Percentiles rank a stretch among this genome's conserved stretches.
Evolutionary conservation across 2,888 invertebrate genomes (phyloP).

Genomic region (Cephus runcator): DNA sequence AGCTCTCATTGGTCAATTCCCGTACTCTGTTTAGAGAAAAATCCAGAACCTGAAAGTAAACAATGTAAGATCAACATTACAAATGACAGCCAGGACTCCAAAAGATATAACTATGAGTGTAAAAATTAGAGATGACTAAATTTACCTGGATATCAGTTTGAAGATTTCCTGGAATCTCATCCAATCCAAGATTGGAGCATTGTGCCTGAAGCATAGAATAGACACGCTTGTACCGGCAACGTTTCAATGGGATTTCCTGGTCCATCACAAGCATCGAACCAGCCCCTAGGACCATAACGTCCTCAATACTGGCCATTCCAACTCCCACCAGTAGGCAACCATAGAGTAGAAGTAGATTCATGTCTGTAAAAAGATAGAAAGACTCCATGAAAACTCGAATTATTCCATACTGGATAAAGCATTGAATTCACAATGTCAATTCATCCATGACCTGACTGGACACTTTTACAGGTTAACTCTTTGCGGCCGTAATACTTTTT

Average conservation of each 20-base stretch:
- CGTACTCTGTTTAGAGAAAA: slow-evolving; percentile 70
- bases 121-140: not conserved
- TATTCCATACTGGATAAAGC: not conserved
- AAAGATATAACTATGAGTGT: not conserved
- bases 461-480: not conserved
- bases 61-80: not conserved
- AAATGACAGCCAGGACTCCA: not conserved
- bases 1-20: slow-evolving; percentile 67
- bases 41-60: slow-evolving; percentile 69
- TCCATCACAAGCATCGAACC: slow-evolving; percentile 40
- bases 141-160: slow-evolving; percentile 69
- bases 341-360: slow-evolving; percentile 34
- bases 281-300: slow-evolving; percentile 24
- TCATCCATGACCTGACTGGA: not conserved
- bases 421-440: not conserved
- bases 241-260: slow-evolving; percentile 38
- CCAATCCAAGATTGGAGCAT: slow-evolving; percentile 67
- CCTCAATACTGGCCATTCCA: slow-evolving; percentile 24
- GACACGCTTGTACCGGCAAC: slow-evolving; percentile 68
- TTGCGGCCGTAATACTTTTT: no score
- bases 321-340: slow-evolving; percentile 39
- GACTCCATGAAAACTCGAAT: not conserved
- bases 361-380: slow-evolving; percentile 8
- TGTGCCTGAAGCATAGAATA: slow-evolving; percentile 70
- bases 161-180: slow-evolving; percentile 67